phyloP scores from a whole-genome alignment of 53 echinoderm and acorn worm species.

The Patiria pectinifera region DNA sequence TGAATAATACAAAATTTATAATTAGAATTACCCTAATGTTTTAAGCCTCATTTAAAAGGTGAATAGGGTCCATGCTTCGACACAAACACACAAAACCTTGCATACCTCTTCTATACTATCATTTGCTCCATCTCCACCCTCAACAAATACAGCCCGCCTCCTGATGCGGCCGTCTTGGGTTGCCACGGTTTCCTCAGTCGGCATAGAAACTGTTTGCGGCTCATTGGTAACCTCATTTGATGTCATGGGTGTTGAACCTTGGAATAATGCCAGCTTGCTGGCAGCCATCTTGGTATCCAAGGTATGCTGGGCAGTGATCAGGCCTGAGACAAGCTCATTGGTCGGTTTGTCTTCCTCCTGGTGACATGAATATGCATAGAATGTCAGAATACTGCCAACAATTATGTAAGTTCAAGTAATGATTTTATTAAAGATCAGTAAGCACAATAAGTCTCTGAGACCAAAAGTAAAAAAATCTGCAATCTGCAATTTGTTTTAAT shows the following conservation, averaged over 20 bases:
- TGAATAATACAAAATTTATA: too few species aligned
- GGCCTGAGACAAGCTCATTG: slow-evolving; percentile 88
- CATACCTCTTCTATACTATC: slow-evolving; percentile 10
- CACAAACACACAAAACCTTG: neutral
- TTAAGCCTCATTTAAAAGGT: too few species aligned
- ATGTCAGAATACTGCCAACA: neutral
- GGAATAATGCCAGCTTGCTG: slow-evolving; percentile 88
- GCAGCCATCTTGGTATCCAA: slow-evolving; percentile 97
- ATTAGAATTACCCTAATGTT: too few species aligned
- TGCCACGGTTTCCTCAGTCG: slow-evolving; percentile 55
- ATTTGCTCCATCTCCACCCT: slow-evolving; percentile 55
- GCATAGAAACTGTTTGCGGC: slow-evolving; percentile 47
- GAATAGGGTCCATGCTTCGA: neutral
- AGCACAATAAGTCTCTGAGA: too few species aligned
- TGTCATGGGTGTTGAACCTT: slow-evolving; percentile 81
- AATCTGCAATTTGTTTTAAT: too few species aligned
- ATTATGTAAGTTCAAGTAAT: too few species aligned
- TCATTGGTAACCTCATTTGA: slow-evolving; percentile 78
- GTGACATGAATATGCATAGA: slow-evolving; percentile 42
- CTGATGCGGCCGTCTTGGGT: slow-evolving; percentile 75
- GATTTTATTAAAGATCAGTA: too few species aligned
- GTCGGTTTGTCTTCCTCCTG: slow-evolving; percentile 89
- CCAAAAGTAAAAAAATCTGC: too few species aligned
- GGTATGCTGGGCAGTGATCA: slow-evolving; percentile 91
- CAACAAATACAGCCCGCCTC: slow-evolving; percentile 85